Evolutionary conservation across 2,113 vertebrate species (phyloP).

Genomic region (Apistogramma diplotaenia): DNA sequence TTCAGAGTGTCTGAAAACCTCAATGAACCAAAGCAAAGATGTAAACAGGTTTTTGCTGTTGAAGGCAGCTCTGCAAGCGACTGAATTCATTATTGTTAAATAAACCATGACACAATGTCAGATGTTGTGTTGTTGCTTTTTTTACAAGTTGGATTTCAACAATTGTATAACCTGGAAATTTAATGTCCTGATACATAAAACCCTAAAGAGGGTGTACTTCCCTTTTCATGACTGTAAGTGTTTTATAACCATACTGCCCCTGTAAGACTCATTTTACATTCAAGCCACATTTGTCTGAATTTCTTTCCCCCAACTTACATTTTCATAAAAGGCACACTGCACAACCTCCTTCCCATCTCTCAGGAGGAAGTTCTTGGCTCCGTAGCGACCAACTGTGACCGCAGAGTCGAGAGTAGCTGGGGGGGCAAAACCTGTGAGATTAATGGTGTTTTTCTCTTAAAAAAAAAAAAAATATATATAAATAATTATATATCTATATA

Average conservation of each 20-base stretch:
- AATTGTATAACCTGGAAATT: too few species aligned
- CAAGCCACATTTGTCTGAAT: background rate
- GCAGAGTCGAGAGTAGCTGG: constrained; percentile 92
- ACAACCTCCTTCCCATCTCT: constrained; percentile 85
- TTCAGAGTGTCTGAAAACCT: too few species aligned
- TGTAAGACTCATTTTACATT: background rate
- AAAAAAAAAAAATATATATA: background rate
- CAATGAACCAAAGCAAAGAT: too few species aligned
- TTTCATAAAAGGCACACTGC: constrained; percentile 92
- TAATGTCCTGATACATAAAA: too few species aligned
- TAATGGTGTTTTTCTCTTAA: background rate
- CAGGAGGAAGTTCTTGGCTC: constrained; percentile 91
- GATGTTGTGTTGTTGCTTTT: too few species aligned
- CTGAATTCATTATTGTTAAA: too few species aligned
- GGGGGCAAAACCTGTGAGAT: constrained; percentile 5
- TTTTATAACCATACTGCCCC: background rate
- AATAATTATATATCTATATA: too few species aligned
- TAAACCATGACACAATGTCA: too few species aligned
- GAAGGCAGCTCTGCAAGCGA: too few species aligned
- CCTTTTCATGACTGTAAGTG: too few species aligned
- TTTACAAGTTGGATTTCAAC: too few species aligned
- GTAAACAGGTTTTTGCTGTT: too few species aligned
- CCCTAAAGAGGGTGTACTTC: background rate
- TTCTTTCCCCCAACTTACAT: constrained; percentile 77
- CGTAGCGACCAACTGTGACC: constrained; percentile 82